These are phyloP conservation scores for Lophius piscatorius DNA, from an alignment of 2,113 vertebrate genomes.

Conservation along the genomic window DNA sequence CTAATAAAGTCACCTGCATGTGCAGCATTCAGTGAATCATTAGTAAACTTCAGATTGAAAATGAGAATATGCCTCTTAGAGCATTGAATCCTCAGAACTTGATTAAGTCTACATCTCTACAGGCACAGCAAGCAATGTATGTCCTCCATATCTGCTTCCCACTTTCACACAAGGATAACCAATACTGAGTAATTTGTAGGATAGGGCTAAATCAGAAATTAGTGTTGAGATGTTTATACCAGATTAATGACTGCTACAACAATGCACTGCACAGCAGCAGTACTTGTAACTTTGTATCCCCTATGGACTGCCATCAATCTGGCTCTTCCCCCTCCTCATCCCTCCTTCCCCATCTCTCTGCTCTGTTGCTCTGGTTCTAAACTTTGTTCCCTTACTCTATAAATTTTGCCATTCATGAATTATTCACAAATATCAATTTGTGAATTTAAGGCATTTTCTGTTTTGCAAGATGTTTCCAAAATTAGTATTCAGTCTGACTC, in stretches of 20 bases:
- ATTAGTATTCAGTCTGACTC: conserved; percentile 25
- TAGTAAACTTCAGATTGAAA: conserved; percentile 45
- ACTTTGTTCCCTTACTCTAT: conserved; percentile 9
- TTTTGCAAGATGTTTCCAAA: conserved; percentile 15
- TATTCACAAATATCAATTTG: conserved; percentile 41
- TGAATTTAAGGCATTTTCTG: conserved; percentile 37
- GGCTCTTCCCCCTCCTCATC: conserved; percentile 22
- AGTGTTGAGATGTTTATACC: conserved; percentile 46
- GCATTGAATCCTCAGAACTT: conserved; percentile 23
- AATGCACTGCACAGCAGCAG: conserved; percentile 27
- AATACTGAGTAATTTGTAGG: conserved; percentile 19
- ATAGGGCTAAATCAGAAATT: conserved; percentile 38
- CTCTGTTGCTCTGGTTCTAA: conserved; percentile 1
- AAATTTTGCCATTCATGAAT: conserved; percentile 35
- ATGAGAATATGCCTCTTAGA: conserved; percentile 52
- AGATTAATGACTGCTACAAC: conserved; percentile 47
- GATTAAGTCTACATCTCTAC: conserved; percentile 20
- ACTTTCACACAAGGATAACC: conserved; percentile 18
- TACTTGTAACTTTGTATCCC: conserved; percentile 42
- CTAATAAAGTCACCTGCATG: conserved; percentile 44
- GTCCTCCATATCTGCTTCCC: conserved; percentile 11
- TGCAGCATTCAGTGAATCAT: conserved; percentile 53
- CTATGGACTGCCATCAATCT: conserved; percentile 28
- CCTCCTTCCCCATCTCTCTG: conserved; percentile 12
- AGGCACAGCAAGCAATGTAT: conserved; percentile 30